phyloP scores from a whole-genome alignment of 2,797 vertebrate genomes.

The Brotula barbata region DNA sequence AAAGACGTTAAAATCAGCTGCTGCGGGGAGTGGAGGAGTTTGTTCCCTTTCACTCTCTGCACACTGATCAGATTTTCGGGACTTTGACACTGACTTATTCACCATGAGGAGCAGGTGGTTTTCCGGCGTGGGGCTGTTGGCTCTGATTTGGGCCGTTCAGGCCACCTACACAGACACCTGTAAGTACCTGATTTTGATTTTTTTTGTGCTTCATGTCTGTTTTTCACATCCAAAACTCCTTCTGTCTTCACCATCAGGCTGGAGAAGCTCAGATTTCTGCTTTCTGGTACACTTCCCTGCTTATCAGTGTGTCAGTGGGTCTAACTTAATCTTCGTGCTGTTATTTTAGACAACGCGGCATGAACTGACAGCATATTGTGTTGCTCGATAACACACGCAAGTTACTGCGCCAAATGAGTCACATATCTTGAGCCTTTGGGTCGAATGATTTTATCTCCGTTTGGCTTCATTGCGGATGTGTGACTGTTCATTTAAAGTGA shows the following conservation, averaged over 20 bases:
- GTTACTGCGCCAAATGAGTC: no score
- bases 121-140: slow-evolving; percentile 50
- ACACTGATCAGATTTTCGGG: slow-evolving; percentile 7
- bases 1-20: slow-evolving; percentile 52
- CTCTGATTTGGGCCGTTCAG: slow-evolving; percentile 40
- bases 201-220: not conserved
- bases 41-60: not conserved
- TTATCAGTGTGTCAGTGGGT: no score
- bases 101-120: slow-evolving; percentile 66
- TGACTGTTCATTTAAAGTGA: no score
- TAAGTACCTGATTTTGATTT: slow-evolving; percentile 21
- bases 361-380: no score
- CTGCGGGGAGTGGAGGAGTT: not conserved
- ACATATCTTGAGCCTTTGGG: no score
- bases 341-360: no score
- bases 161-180: slow-evolving; percentile 51
- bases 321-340: no score
- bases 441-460: no score
- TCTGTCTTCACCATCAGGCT: not conserved
- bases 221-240: not conserved
- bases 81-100: slow-evolving; percentile 2
- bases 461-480: no score
- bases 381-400: no score
- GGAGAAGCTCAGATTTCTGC: no score
- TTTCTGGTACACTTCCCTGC: no score